Evolutionary conservation across 2,113 vertebrate species (phyloP), one percentile per base, ranked within the genome.

Genomic region (Madoqua kirkii): DNA sequence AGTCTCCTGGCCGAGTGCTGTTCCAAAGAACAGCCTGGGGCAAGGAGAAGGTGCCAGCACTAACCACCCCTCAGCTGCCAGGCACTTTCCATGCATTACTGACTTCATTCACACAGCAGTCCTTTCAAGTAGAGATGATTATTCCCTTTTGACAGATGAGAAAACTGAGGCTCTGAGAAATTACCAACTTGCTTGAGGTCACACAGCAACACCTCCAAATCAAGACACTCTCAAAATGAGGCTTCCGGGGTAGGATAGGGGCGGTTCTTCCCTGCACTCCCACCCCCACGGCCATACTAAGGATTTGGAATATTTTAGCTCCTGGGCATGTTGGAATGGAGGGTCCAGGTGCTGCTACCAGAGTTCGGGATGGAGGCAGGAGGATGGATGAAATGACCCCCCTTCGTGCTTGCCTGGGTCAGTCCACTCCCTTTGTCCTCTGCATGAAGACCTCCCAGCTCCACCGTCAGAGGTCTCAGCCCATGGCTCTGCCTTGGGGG

Each of bases 131-230:
- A 31, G n/a, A 33, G 40, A 33, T 81, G 40, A 64, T 78, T 36
- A 54, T 50, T 74, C 43, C 57, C 40, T 29, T 64, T 36, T 54
- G 62, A 55, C 31, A 23, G 71, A 40, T 4, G 36, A 88, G 82
- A 79, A 95, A 88, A 84, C 57, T 0, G 48, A 89, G 79, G 29
- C 89, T 87, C 74, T 74, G 52, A 92, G 64, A 91, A 78, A 81
- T 50, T 25, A 21, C 8, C 55, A 54, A 16, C 50, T 55, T 67
- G 33, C 40, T 83, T 43, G 85, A 62, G 19, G 55, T 60, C 74
- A 64, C 40, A 36, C 45, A 79, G 55, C n/a, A 78, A 43, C 13
- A 74, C 21, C 21, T 40, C 19, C 57, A 79, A 92, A n/a, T 48
- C 36, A 74, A 87, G 62, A 84, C 21, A 33, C 57, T 36, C 23